Conservation (phyloP, 2,113 vertebrate species). For the zebrafish (Danio rerio) region DNA sequence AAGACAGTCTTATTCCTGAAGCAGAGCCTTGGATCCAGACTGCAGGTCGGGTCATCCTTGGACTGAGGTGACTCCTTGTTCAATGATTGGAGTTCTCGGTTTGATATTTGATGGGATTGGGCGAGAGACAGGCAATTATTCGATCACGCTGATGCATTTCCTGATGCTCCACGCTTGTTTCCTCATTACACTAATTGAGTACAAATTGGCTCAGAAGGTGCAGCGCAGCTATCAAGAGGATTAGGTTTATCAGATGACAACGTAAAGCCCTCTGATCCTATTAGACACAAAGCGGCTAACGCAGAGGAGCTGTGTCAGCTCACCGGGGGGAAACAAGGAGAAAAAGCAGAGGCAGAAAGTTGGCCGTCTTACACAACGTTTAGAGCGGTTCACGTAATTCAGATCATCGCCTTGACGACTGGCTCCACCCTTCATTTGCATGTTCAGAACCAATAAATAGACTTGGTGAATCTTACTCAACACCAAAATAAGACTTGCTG, state of each 20-base stretch:
- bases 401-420: not conserved
- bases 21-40: too few relatives aligned
- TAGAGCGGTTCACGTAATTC: not conserved
- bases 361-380: not conserved
- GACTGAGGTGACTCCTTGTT: not conserved
- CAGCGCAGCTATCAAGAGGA: conserved; percentile 83
- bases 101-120: conserved; percentile 40
- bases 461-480: not conserved
- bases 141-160: conserved; percentile 80
- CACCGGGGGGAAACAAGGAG: conserved; percentile 62
- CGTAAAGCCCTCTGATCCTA: conserved; percentile 87
- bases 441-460: not conserved
- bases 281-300: conserved; percentile 87
- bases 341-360: conserved; percentile 41
- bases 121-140: conserved; percentile 65
- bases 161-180: conserved; percentile 79
- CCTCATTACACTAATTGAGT: conserved; percentile 86
- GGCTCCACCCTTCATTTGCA: not conserved
- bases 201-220: conserved; percentile 86
- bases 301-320: conserved; percentile 88
- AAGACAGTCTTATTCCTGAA: too few relatives aligned
- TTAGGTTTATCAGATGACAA: conserved; percentile 91
- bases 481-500: not conserved
- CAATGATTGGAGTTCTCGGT: not conserved
- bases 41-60: too few relatives aligned